Conservation (phyloP, 2,888 invertebrate genomes). For the Diarsia dahlii region DNA sequence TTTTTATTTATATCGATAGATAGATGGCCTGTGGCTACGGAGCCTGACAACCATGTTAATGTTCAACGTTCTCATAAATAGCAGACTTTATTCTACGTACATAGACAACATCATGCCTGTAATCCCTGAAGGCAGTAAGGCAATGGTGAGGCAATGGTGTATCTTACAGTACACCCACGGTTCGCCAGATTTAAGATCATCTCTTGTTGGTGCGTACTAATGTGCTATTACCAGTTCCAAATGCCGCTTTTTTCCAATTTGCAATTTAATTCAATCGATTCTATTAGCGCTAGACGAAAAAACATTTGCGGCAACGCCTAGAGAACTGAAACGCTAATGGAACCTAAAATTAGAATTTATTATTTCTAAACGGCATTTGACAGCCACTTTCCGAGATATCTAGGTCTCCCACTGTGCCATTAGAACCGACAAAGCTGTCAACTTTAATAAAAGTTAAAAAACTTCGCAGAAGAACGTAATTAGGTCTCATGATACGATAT, state of each 20-base stretch:
- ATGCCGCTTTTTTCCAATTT: background rate
- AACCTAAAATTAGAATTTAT: constrained; percentile 41
- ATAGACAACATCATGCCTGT: background rate
- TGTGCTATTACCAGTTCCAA: background rate
- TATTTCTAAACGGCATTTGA: constrained; percentile 38
- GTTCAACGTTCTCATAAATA: background rate
- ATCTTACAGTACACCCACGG: background rate
- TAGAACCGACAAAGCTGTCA: constrained; percentile 31
- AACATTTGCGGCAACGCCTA: background rate
- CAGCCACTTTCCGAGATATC: constrained; percentile 40
- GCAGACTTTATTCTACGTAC: background rate
- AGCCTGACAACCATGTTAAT: background rate
- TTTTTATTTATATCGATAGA: too few species aligned
- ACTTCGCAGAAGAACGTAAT: constrained; percentile 39
- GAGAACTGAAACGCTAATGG: constrained; percentile 31
- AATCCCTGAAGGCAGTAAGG: background rate
- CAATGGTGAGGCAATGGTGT: too few species aligned
- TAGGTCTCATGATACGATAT: constrained; percentile 15
- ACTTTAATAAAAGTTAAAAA: constrained; percentile 33
- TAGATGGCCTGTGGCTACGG: too few species aligned
- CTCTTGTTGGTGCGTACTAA: background rate
- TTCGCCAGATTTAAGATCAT: background rate
- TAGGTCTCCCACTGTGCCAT: constrained; percentile 39
- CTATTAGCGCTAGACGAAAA: background rate
- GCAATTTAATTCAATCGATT: background rate